phyloP scores from a whole-genome alignment of 2,797 vertebrate species.

The Cossypha heuglini region DNA sequence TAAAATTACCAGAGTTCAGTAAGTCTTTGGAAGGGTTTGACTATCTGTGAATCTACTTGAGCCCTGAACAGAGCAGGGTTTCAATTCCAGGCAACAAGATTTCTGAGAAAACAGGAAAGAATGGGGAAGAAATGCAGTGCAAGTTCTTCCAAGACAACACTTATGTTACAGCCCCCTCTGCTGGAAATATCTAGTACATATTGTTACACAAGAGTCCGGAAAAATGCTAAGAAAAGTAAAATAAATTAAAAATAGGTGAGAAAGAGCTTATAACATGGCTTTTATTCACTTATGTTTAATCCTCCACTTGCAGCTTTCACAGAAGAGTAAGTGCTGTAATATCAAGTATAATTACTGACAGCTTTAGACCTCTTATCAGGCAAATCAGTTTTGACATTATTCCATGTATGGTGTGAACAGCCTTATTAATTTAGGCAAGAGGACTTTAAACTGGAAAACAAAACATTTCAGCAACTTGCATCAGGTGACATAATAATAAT shows the following conservation, averaged over 20 bases:
- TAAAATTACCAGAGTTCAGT: neutral
- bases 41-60: neutral
- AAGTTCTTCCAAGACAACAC: neutral
- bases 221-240: neutral
- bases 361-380: neutral
- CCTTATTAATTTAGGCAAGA: neutral
- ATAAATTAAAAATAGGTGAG: neutral
- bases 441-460: neutral
- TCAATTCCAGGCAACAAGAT: neutral
- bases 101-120: neutral
- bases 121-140: neutral
- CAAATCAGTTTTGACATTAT: neutral
- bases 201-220: neutral
- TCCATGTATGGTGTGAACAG: neutral
- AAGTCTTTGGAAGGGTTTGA: neutral
- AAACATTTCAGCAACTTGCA: neutral
- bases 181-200: neutral
- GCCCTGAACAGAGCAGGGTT: neutral
- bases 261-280: neutral
- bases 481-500: neutral
- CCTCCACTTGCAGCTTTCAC: neutral
- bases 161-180: conserved; percentile 23
- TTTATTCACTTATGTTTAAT: neutral
- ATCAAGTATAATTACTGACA: neutral
- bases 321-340: neutral